A percentile compares a stretch with the other conserved stretches of the same genome.
phyloP scores from a whole-genome alignment of 1,140 invertebrate species.

The Octopus sinensis region DNA sequence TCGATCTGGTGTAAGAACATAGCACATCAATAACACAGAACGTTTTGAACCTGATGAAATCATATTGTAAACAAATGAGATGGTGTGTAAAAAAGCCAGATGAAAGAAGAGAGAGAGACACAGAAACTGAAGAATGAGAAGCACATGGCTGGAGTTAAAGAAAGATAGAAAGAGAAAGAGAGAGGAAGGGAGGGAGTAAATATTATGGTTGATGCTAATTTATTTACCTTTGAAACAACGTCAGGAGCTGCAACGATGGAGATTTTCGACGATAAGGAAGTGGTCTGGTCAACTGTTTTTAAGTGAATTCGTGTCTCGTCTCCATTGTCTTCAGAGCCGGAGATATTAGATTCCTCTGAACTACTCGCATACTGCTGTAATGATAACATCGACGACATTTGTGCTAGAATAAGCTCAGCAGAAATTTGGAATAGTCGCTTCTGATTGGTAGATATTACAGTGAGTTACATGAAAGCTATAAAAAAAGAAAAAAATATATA shows the following conservation, averaged over 20 bases:
- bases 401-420: constrained; percentile 14
- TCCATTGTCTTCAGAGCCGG: constrained; percentile 30
- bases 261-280: constrained; percentile 59
- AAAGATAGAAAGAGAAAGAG: not conserved
- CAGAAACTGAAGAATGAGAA: not conserved
- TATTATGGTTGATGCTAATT: not conserved
- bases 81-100: too few species aligned
- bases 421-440: not conserved
- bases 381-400: constrained; percentile 45
- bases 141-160: not conserved
- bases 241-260: constrained; percentile 75
- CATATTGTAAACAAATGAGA: too few species aligned
- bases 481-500: too few species aligned
- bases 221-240: constrained; percentile 72
- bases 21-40: too few species aligned
- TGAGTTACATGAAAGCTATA: not conserved
- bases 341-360: constrained; percentile 55
- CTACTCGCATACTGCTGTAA: constrained; percentile 68
- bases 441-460: constrained; percentile 17
- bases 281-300: constrained; percentile 57
- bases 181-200: not conserved
- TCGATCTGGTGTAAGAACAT: too few species aligned
- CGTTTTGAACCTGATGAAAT: too few species aligned
- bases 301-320: constrained; percentile 60
- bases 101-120: not conserved